Conservation (phyloP, 2,113 vertebrate species). For the Cathartes aura region DNA sequence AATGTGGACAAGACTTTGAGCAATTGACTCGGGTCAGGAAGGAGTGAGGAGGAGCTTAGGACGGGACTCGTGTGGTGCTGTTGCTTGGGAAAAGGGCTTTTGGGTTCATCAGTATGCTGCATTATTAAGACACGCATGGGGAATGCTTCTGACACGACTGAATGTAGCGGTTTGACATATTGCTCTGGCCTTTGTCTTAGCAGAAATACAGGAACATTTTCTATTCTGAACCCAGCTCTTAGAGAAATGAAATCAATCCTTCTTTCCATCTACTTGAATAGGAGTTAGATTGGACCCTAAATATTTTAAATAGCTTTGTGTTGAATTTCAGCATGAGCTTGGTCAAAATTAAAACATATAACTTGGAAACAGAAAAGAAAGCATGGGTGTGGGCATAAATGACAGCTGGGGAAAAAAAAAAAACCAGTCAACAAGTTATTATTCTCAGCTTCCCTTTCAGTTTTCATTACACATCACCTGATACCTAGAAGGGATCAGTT, state of each 20-base stretch:
- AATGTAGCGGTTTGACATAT: not conserved
- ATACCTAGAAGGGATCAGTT: not conserved
- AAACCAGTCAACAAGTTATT: not conserved
- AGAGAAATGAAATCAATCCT: not conserved
- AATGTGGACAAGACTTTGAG: not conserved
- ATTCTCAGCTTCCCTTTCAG: not conserved
- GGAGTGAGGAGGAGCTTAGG: not conserved
- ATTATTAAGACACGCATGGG: not conserved
- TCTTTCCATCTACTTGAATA: not conserved
- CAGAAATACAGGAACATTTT: not conserved
- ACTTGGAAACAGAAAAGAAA: not conserved
- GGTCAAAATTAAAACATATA: not conserved
- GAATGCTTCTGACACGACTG: not conserved
- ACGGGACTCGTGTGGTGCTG: not conserved
- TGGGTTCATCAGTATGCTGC: not conserved
- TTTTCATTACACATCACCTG: not conserved
- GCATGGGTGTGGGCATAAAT: not conserved
- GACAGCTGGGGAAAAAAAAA: not conserved
- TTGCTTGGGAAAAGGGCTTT: slow-evolving; percentile 11
- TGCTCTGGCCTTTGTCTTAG: not conserved
- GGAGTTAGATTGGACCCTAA: not conserved
- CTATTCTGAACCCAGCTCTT: not conserved
- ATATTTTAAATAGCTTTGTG: not conserved
- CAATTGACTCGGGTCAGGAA: not conserved
- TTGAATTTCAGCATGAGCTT: not conserved